Percentiles rank a stretch among this genome's conserved stretches.
phyloP scores from a whole-genome alignment of 1,140 invertebrate species.

The Drosophila rufa region DNA sequence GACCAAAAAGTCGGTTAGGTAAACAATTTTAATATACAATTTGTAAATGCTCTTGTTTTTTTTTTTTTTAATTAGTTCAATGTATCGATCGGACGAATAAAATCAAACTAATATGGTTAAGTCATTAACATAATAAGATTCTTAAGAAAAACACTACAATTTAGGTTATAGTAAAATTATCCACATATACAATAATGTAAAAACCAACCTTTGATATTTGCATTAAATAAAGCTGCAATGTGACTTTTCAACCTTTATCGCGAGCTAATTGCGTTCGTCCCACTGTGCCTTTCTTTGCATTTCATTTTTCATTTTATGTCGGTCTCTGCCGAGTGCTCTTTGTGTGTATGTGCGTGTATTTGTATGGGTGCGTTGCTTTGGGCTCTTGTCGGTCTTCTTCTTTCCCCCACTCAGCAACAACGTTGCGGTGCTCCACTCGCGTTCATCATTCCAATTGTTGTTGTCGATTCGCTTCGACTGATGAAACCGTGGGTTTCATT shows the following conservation, averaged over 20 bases:
- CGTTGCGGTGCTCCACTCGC: constrained; percentile 25
- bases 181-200: no score
- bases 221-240: not conserved
- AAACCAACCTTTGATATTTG: not conserved
- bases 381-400: constrained; percentile 49
- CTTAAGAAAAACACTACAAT: not conserved
- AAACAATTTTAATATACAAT: not conserved
- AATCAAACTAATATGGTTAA: no score
- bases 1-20: not conserved
- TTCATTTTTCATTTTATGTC: constrained; percentile 80
- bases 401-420: constrained; percentile 22
- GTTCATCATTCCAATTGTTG: constrained; percentile 61
- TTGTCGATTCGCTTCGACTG: constrained; percentile 46
- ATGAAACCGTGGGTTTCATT: constrained; percentile 30
- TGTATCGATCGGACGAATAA: no score
- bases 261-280: constrained; percentile 4
- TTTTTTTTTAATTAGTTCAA: no score
- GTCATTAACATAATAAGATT: no score
- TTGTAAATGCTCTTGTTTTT: no score
- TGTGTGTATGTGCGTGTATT: constrained; percentile 18
- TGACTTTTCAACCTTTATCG: no score
- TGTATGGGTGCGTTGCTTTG: constrained; percentile 65
- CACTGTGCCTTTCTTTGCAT: constrained; percentile 67
- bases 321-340: constrained; percentile 35
- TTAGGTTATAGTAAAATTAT: not conserved